These are phyloP conservation scores for Acanthaster planci DNA, from an alignment of 35 echinoderm and acorn worm genomes.

Conservation along the genomic window DNA sequence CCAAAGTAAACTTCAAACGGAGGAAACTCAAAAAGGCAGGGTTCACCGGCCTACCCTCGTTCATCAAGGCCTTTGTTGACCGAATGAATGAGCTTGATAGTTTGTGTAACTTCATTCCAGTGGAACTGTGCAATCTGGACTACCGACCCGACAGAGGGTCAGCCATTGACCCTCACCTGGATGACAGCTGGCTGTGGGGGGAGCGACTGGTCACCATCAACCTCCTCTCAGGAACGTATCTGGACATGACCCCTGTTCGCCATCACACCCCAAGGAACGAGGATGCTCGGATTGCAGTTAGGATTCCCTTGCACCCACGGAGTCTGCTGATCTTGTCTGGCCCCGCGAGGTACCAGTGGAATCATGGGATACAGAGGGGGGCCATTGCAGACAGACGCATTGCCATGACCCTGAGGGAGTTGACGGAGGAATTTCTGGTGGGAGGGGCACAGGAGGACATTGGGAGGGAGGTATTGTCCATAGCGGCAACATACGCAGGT, in stretches of 20 bases:
- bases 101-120: slow-evolving; percentile 57
- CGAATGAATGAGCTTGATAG: slow-evolving; percentile 36
- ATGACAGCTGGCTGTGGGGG: slow-evolving; percentile 96
- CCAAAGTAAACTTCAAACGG: slow-evolving; percentile 91
- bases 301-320: slow-evolving; percentile 58
- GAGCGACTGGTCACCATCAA: slow-evolving; percentile 88
- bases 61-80: slow-evolving; percentile 64
- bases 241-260: slow-evolving; percentile 42
- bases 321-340: slow-evolving; percentile 66
- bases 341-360: slow-evolving; percentile 81
- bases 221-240: slow-evolving; percentile 65
- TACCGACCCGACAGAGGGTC: slow-evolving; percentile 84
- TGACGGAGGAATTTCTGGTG: slow-evolving; percentile 63
- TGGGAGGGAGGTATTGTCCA: slow-evolving; percentile 63
- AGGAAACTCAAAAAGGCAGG: slow-evolving; percentile 63
- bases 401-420: slow-evolving; percentile 86
- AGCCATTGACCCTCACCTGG: slow-evolving; percentile 86
- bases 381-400: slow-evolving; percentile 81
- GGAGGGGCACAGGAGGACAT: slow-evolving; percentile 55
- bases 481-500: slow-evolving; percentile 70
- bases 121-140: slow-evolving; percentile 93
- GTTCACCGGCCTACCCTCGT: slow-evolving; percentile 76
- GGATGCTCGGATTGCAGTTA: not conserved
- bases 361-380: slow-evolving; percentile 70
- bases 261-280: not conserved